Base-by-base conservation (phyloP, 1,140 invertebrate genomes). In the Drosophila chauvacae region DNA sequence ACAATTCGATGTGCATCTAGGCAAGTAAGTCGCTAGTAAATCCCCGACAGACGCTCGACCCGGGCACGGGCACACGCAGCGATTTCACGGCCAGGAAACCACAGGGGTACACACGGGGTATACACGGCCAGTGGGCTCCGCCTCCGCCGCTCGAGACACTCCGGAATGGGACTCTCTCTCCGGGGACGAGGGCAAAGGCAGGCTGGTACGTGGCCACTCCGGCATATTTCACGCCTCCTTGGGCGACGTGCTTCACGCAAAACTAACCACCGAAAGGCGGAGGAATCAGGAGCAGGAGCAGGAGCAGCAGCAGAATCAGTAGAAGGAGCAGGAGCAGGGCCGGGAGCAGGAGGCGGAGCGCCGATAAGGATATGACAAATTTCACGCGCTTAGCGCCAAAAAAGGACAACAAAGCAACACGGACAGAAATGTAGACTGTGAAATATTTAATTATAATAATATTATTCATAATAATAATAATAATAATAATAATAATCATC, bases 311-410 rank as follows among this genome's bases (percentile, higher is more conserved):
- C 14, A 18, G 61, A 2, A 2, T 16, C 16, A 23, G 23, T 2
- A 23, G 23, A 23, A 16, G 51, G 42, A 2, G 30, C 23, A n/a
- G 61, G 6, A 0, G 16, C 11, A 13, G 33, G 30, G 10, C 11
- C 18, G 9, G 61, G 7, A 2, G 20, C 16, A n/a, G 51, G 51
- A 3, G 44, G 26, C 53, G 18, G 47, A 42, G 63, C 58, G 58
- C 14, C 35, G 84, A 88, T 88, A 88, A 88, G 84, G 85, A 88
- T 84, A 90, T 88, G 84, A 88, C 85, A 88, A 88, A 88, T 88
- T 88, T 88, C 62, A 88, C 59, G 75, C 76, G 76, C 76, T 78
- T 64, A 78, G 58, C 41, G 58, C 37, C 14, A 23, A 73, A 75
- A 74, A 60, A 78, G 59, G 53, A 79, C 77, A 71, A 78, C 69